Evolutionary conservation across 2,797 vertebrate species (phyloP), one percentile per base, ranked within the genome.

Genomic region (Clamator glandarius): DNA sequence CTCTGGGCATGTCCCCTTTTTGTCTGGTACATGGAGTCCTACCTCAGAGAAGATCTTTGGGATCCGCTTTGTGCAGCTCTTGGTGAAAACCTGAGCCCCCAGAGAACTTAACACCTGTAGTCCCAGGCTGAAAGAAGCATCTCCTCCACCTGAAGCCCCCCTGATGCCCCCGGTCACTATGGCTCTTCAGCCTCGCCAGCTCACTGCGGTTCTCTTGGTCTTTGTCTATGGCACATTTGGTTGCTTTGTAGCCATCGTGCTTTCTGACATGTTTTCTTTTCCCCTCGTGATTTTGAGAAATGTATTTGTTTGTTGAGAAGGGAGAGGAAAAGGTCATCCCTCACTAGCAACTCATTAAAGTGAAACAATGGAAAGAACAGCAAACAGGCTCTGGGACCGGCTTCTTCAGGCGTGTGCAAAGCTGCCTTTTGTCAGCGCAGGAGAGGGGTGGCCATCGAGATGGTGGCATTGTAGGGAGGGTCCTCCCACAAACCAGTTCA

Each of bases 321-420:
- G 39, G 54, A 96, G 69, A 95, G 44, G 67, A 77, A 96, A 95
- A 95, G 90, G 83, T 93, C 94, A 90, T 64, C 89, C 84, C 69
- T 96, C 4, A 3, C 90, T 91, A 92, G 80, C 84, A 92, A 93
- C 72, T 95, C 88, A 89, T 94, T 92, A 91, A 61, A 80, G 77
- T 28, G 84, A 95, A 96, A 96, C 95, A 96, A 96, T 95, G 92
- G 92, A 92, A 93, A 93, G 94, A 95, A 85, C 87, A 90, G 92
- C 78, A 79, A 70, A 81, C 6, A 62, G 74, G 55, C 76, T 80
- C 78, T 87, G 83, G 73, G 91, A 89, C 67, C 2, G 0, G 9
- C 80, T 93, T 63, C 89, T 78, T 26, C 74, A 69, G 84, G 82
- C 64, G 11, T 95, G 75, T 75, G 82, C 75, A 86, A 75, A 1